Evolutionary conservation across 2,888 invertebrate species (phyloP).

Genomic region (Notodonta dromedarius): DNA sequence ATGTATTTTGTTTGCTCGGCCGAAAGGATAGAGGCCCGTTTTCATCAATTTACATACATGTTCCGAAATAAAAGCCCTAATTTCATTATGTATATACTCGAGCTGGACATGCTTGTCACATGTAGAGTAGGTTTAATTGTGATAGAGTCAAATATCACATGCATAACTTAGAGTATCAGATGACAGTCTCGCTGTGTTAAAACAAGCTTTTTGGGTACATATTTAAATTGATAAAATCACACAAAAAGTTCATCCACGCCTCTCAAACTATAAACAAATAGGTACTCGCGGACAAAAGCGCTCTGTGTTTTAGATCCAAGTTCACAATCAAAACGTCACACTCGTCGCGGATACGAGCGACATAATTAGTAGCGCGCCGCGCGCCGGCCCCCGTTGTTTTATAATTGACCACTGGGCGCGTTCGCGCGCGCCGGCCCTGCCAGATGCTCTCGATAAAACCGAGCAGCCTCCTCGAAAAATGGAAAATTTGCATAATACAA

Average conservation of each 20-base stretch:
- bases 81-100: neutral
- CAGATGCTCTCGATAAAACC: constrained; percentile 22
- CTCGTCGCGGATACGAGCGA: constrained; percentile 29
- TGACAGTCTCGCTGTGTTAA: too few relatives aligned
- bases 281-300: constrained; percentile 23
- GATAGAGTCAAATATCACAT: neutral
- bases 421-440: constrained; percentile 19
- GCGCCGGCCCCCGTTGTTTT: constrained; percentile 31
- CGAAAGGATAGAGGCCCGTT: neutral
- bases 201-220: neutral
- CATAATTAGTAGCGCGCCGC: constrained; percentile 40
- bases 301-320: constrained; percentile 24
- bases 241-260: constrained; percentile 10
- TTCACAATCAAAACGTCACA: constrained; percentile 27
- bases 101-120: too few relatives aligned
- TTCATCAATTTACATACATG: neutral
- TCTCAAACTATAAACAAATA: constrained; percentile 32
- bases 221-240: constrained; percentile 3
- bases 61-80: neutral
- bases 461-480: constrained; percentile 29
- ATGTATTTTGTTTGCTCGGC: neutral
- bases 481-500: constrained; percentile 41
- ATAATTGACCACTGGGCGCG: constrained; percentile 39
- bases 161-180: too few relatives aligned
- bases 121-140: too few relatives aligned